Evolutionary conservation across 2,797 vertebrate genomes (phyloP), one percentile per base, ranked within the genome.

Genomic region (Tokudaia tokunoshimensis): DNA sequence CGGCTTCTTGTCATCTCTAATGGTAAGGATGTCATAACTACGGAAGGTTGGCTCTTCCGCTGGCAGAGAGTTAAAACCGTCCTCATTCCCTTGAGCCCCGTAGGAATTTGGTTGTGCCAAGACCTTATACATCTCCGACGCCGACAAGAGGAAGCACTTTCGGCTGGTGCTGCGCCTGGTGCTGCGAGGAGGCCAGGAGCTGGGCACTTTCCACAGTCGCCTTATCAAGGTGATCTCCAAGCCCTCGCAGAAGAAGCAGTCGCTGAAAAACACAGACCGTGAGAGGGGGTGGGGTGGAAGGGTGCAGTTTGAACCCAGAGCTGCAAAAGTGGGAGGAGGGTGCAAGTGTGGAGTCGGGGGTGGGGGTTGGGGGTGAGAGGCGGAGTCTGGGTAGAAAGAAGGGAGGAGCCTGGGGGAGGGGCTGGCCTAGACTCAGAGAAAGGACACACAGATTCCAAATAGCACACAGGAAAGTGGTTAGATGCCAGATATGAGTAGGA

Each of bases 151-250:
- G 97, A 99, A 99, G 89, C 99, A 99, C 95, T 99, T 99, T 98
- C 98, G 99, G 78, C 98, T 99, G 97, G 98, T 99, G 95, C 98
- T 99, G 95, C 98, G 98, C 41, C 99, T 99, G 37, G 99, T 99
- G 98, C 98, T 99, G 96, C 98, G 98, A 67, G 99, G 99, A 1
- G 99, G 99, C 94, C 99, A 99, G 97, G 99, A 99, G 98, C 99
- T 99, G 0, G 99, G 99, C 57, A 99, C 99, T 0, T 99, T 99
- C 98, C 99, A 99, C 98, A 99, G 99, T 98, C 98, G 98, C 96
- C 98, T 99, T 98, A 99, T 99, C 98, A 99, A 99, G 98, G 99
- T 99, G 95, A 99, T 99, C 98, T 99, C 99, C 92, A 99, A 99
- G 97, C 99, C 99, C 0, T 99, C 99, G 0, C 99, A 99, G 99